Conservation (phyloP, 2,797 vertebrate genomes). For the Tauraco hartlaubi region DNA sequence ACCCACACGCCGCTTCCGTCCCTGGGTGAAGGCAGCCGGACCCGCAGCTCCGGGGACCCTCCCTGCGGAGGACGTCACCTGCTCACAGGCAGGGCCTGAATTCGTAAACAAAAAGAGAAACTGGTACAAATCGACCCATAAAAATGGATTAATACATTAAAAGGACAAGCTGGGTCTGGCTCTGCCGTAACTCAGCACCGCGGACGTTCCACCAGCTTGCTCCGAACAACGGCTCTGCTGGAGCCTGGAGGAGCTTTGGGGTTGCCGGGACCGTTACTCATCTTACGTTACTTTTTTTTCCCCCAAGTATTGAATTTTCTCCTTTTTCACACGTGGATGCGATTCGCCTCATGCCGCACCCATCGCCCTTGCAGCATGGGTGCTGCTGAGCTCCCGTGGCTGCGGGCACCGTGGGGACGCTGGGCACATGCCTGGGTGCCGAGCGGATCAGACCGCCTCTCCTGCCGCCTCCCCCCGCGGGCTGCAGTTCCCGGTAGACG, state of each 20-base stretch:
- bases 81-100: too few relatives aligned
- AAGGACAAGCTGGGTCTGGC: neutral
- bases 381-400: neutral
- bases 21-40: neutral
- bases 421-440: fast-evolving
- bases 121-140: neutral
- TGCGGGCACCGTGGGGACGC: neutral
- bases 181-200: neutral
- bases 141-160: neutral
- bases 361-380: fast-evolving
- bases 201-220: neutral
- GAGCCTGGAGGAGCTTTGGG: neutral
- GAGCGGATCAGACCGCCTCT: neutral
- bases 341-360: neutral
- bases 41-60: neutral
- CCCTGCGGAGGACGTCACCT: fast-evolving
- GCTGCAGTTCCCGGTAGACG: neutral
- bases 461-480: neutral
- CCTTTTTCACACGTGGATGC: neutral
- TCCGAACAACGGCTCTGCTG: neutral
- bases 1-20: neutral
- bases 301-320: neutral
- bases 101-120: neutral
- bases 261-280: neutral
- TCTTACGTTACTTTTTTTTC: neutral